Base-by-base conservation (phyloP, 2,888 invertebrate genomes). In the Therioaphis trifolii region DNA sequence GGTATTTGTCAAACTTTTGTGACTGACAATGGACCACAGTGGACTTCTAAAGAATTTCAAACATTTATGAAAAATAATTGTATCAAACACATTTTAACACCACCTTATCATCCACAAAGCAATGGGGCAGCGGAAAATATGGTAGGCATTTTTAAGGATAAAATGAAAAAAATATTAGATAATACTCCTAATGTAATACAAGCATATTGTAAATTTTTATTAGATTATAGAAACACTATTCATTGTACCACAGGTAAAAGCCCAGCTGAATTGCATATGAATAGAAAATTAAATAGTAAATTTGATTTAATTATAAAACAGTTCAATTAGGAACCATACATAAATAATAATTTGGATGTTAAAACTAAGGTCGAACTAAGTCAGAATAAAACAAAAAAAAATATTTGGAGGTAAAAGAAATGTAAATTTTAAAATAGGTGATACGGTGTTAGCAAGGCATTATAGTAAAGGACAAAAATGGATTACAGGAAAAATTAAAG, bases 51-150 rank as follows among this genome's bases (percentile, higher is more conserved):
- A 15, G 43, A 69, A 69, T 69, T 69, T 21, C 21, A 69, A 46
- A 43, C 14, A 69, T 85, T 86, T 66, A n/a, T 85, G n/a, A 82
- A 79, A 55, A 86, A 85, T 63, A 63, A 85, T 72, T 85, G 84
- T 9, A 80, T 86, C 5, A 71, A 78, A 61, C 85, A 86, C n/a
- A 85, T 79, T 0, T 66, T 79, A 15, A 85, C 85, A 12, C 80
- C 86, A 40, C 79, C 85, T 15, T 85, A 84, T 29, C 85, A 86
- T 52, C 76, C 85, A 40, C 63, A 79, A 18, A 69, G 85, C 7
- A 86, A 86, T 72, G 85, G 86, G 0, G 85, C 61, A 29, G 29
- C 46, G 4, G 69, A 69, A 21, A 69, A 69, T 46, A 69, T 69
- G 43, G 46, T 69, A 24, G 69, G 46, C 5, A 69, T 69, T 69